A percentile compares a stretch with the other conserved stretches of the same genome.
Evolutionary conservation across 2,797 vertebrate species (phyloP).

Genomic region (Eleutherodactylus coqui): DNA sequence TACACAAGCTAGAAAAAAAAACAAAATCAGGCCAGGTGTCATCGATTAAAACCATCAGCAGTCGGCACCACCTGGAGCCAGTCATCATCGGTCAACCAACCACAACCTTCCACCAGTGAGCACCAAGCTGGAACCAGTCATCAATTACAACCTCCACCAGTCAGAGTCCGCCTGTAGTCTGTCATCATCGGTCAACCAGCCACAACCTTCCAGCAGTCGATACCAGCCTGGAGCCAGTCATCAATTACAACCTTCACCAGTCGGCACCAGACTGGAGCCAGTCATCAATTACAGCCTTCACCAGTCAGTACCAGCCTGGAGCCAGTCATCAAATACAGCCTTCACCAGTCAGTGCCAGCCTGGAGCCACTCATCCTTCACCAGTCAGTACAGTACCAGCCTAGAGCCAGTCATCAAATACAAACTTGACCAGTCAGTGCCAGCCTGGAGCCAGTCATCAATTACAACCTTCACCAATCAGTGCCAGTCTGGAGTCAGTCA

Average conservation of each 20-base stretch:
- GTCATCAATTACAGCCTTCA: background rate
- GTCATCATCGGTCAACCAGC: background rate
- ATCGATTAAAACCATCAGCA: no score
- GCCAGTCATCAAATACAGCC: background rate
- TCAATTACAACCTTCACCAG: background rate
- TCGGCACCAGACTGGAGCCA: background rate
- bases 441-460: background rate
- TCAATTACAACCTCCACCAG: no score
- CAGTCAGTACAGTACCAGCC: no score
- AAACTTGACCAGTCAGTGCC: no score
- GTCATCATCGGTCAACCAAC: background rate
- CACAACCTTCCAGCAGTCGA: background rate
- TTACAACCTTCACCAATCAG: background rate
- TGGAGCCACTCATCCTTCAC: no score
- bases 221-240: background rate
- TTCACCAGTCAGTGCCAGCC: background rate
- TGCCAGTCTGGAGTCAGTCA: no score
- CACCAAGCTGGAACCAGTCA: background rate
- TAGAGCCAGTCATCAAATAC: no score
- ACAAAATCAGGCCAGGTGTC: no score
- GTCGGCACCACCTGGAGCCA: no score
- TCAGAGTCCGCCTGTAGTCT: no score
- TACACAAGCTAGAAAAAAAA: no score
- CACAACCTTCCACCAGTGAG: background rate
- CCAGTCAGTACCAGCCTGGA: background rate